Evolutionary conservation across 2,113 vertebrate genomes (phyloP).

Genomic region (Centropus bengalensis): DNA sequence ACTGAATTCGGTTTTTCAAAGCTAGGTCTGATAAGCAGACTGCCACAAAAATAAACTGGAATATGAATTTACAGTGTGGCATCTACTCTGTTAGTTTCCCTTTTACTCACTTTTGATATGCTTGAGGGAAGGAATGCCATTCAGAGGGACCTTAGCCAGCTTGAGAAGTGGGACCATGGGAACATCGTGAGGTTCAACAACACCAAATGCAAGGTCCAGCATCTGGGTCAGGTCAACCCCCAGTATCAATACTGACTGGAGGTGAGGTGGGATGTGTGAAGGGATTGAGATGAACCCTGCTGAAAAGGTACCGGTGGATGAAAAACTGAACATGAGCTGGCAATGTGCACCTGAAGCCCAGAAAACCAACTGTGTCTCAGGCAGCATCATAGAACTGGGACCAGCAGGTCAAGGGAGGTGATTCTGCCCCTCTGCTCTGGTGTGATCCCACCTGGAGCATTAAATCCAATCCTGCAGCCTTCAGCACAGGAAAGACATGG

Average conservation of each 20-base stretch:
- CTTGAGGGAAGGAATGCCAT: neutral
- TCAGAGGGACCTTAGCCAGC: neutral
- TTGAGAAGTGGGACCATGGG: neutral
- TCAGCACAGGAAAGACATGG: neutral
- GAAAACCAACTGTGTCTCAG: neutral
- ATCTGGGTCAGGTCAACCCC: neutral
- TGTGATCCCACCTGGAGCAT: neutral
- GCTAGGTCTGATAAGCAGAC: neutral
- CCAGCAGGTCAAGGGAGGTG: neutral
- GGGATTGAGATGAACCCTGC: neutral
- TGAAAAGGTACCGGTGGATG: neutral
- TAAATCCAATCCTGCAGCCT: neutral
- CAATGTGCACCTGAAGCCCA: neutral
- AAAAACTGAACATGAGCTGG: neutral
- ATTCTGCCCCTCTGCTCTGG: accelerated
- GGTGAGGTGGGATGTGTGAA: too few species aligned
- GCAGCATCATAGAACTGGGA: neutral
- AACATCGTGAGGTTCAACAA: neutral
- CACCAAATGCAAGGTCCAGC: neutral
- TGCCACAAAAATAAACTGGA: neutral
- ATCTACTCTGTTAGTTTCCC: neutral
- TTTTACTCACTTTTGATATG: neutral
- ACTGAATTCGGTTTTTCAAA: neutral
- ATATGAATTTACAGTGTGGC: neutral
- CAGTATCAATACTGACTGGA: neutral